Percentiles rank a stretch among this genome's conserved stretches.
phyloP scores from a whole-genome alignment of 1,140 invertebrate genomes.

The Dendroctonus valens region DNA sequence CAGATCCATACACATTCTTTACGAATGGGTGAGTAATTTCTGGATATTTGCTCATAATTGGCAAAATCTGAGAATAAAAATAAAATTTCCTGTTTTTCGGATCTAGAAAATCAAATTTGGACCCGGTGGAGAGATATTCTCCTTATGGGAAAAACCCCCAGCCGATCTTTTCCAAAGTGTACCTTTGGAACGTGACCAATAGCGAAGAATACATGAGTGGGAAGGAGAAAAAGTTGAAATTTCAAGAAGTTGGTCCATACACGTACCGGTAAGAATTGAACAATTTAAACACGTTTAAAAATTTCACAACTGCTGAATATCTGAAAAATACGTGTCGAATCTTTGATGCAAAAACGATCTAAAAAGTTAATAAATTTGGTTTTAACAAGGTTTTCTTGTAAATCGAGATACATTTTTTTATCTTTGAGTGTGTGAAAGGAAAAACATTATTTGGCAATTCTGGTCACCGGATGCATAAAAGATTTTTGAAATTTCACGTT shows the following conservation, averaged over 20 bases:
- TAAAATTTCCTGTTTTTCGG: slow-evolving; percentile 2
- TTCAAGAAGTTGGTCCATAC: slow-evolving; percentile 85
- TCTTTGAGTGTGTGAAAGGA: too few relatives aligned
- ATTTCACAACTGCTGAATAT: too few relatives aligned
- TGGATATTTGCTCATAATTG: neutral
- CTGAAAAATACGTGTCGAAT: too few relatives aligned
- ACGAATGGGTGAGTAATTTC: slow-evolving; percentile 59
- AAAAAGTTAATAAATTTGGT: too few relatives aligned
- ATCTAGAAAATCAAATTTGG: slow-evolving; percentile 70
- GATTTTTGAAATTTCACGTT: too few relatives aligned
- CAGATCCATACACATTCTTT: slow-evolving; percentile 70
- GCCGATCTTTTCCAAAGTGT: slow-evolving; percentile 81
- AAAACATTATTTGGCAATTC: too few relatives aligned
- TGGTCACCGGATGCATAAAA: too few relatives aligned
- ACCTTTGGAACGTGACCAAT: slow-evolving; percentile 88
- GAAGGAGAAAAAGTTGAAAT: slow-evolving; percentile 65
- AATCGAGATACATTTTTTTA: too few relatives aligned
- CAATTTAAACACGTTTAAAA: too few relatives aligned
- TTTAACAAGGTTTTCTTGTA: too few relatives aligned
- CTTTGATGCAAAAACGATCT: too few relatives aligned
- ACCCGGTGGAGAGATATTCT: slow-evolving; percentile 76
- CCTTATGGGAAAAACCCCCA: slow-evolving; percentile 80
- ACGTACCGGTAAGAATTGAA: slow-evolving; percentile 75
- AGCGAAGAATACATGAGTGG: slow-evolving; percentile 73
- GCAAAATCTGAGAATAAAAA: too few relatives aligned